Percentiles rank a stretch among this genome's conserved stretches.
Conservation (phyloP, 2,113 vertebrate species). For the Columba janthina region DNA sequence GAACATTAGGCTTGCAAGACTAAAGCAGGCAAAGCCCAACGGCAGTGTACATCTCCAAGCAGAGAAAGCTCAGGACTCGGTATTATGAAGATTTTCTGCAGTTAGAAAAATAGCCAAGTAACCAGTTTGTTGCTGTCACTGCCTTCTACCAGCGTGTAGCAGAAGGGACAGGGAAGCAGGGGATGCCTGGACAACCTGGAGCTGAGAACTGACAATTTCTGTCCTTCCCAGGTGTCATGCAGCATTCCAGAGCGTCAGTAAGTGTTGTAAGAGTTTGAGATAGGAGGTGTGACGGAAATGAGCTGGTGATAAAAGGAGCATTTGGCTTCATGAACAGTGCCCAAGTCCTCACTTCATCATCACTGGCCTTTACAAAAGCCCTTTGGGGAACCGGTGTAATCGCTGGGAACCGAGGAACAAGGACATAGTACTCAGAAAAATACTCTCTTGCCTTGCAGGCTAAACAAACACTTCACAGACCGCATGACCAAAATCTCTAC, state of each 20-base stretch:
- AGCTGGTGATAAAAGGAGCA: neutral
- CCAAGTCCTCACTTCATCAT: neutral
- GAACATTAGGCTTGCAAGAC: neutral
- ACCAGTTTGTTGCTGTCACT: neutral
- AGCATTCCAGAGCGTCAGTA: neutral
- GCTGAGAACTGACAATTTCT: neutral
- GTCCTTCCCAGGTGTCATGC: neutral
- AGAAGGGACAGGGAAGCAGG: neutral
- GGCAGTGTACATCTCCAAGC: neutral
- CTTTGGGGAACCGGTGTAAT: neutral
- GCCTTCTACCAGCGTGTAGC: neutral
- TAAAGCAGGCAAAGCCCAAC: neutral
- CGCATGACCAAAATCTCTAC: neutral
- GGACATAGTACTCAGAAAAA: neutral
- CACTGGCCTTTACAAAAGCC: neutral
- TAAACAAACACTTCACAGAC: slow-evolving; percentile 45
- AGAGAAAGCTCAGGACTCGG: neutral
- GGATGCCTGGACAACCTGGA: neutral
- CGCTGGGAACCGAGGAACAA: neutral
- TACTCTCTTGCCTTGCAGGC: neutral
- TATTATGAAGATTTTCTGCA: neutral
- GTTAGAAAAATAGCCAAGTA: neutral
- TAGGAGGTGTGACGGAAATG: neutral
- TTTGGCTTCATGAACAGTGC: neutral
- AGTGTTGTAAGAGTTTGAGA: neutral